Percentiles rank a stretch among this genome's conserved stretches.
phyloP scores from a whole-genome alignment of 2,797 vertebrate genomes.

The Zenarchopterus dispar region DNA sequence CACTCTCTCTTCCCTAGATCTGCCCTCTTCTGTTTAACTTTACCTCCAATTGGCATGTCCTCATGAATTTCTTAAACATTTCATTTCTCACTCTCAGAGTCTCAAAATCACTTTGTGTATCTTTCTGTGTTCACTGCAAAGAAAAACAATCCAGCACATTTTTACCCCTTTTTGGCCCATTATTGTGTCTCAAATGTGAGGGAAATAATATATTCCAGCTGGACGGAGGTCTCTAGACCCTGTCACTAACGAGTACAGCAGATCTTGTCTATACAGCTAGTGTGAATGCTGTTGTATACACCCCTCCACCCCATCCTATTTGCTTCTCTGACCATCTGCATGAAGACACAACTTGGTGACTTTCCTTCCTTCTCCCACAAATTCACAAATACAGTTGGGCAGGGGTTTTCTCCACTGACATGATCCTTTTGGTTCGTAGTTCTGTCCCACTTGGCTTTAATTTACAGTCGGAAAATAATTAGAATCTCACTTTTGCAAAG shows the following conservation, averaged over 20 bases:
- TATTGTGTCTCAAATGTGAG: slow-evolving; percentile 59
- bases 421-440: slow-evolving; percentile 83
- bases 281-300: slow-evolving; percentile 25
- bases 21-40: slow-evolving; percentile 73
- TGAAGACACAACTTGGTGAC: slow-evolving; percentile 66
- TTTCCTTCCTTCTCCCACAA: slow-evolving; percentile 33
- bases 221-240: slow-evolving; percentile 59
- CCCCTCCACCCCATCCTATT: slow-evolving; percentile 13
- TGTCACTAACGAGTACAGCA: slow-evolving; percentile 63
- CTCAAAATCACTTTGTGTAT: slow-evolving; percentile 17
- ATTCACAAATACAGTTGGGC: slow-evolving; percentile 34
- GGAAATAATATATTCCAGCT: slow-evolving; percentile 60
- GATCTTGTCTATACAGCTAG: slow-evolving; percentile 28
- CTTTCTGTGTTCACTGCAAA: slow-evolving; percentile 59
- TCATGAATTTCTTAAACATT: slow-evolving; percentile 77
- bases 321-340: slow-evolving; percentile 18
- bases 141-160: slow-evolving; percentile 76
- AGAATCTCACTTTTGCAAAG: slow-evolving; percentile 99
- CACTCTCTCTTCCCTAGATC: slow-evolving; percentile 63
- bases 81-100: slow-evolving; percentile 32
- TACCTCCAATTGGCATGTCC: slow-evolving; percentile 78
- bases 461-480: slow-evolving; percentile 99
- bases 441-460: slow-evolving; percentile 97
- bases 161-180: slow-evolving; percentile 63
- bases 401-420: slow-evolving; percentile 53